A percentile compares a stretch with the other conserved stretches of the same genome.
phyloP scores from a whole-genome alignment of 2,888 invertebrate species.

The Eupithecia exiguata region DNA sequence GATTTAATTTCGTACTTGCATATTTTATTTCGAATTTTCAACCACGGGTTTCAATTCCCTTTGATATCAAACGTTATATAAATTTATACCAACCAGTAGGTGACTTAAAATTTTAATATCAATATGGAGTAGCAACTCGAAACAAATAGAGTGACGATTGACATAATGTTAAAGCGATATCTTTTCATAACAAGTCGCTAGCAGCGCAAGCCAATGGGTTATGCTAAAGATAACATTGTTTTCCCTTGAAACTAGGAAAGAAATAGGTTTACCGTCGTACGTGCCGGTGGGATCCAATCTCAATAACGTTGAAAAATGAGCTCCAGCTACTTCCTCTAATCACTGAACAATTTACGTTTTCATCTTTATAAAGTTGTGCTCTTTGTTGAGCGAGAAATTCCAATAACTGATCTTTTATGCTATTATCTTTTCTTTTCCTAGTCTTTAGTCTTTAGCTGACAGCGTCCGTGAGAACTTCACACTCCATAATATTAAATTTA shows the following conservation, averaged over 20 bases:
- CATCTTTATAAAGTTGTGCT: conserved; percentile 11
- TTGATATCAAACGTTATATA: neutral
- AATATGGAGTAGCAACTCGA: neutral
- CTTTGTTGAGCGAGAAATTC: neutral
- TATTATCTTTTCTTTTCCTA: neutral
- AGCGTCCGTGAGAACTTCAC: neutral
- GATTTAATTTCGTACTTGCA: neutral
- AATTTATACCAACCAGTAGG: neutral
- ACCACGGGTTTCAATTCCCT: no score
- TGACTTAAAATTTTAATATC: neutral
- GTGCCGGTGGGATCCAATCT: conserved; percentile 26
- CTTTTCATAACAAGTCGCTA: neutral
- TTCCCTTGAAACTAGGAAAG: conserved; percentile 21
- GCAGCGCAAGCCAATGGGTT: neutral
- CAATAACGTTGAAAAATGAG: conserved; percentile 19
- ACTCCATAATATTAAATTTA: neutral
- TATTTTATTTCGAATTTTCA: neutral
- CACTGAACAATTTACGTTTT: conserved; percentile 27
- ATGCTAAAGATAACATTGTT: conserved; percentile 3
- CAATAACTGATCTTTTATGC: neutral
- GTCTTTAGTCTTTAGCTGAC: neutral
- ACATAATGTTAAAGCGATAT: neutral
- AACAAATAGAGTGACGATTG: neutral
- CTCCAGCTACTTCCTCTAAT: conserved; percentile 22
- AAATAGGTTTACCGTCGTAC: conserved; percentile 22